These are phyloP conservation scores for Amblyraja radiata DNA, from an alignment of 2,797 vertebrate species.

Conservation along the genomic window DNA sequence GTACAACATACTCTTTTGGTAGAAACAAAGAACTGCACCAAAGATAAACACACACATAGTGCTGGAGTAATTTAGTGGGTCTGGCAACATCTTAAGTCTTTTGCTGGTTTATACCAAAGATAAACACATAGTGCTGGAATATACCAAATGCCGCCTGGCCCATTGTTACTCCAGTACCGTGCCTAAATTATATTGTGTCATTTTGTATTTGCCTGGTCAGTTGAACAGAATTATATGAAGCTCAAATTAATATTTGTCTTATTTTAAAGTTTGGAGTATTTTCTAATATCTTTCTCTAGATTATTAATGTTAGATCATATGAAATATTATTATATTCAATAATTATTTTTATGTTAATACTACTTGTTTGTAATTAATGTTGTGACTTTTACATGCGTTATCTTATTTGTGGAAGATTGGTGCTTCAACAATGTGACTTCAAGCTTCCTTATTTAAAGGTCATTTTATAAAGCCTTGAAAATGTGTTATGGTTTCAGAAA, in stretches of 20 bases:
- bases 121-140: too few species aligned
- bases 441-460: not conserved
- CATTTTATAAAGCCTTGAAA: not conserved
- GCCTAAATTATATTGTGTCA: not conserved
- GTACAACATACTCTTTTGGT: too few species aligned
- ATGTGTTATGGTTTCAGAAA: not conserved
- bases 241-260: not conserved
- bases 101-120: too few species aligned
- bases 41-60: too few species aligned
- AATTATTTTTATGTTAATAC: not conserved
- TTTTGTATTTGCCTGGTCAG: not conserved
- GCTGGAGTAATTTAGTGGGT: too few species aligned
- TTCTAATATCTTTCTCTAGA: not conserved
- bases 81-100: too few species aligned
- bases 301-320: not conserved
- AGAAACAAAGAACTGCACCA: too few species aligned
- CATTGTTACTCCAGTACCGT: too few species aligned
- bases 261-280: not conserved
- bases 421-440: not conserved
- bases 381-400: not conserved
- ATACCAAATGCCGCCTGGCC: too few species aligned
- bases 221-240: not conserved
- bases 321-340: constrained; percentile 9
- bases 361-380: not conserved
- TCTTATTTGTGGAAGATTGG: not conserved